Percentiles rank a stretch among this genome's conserved stretches.
Conservation (phyloP, 2,113 vertebrate genomes). For the Chlorodrepanis virens region DNA sequence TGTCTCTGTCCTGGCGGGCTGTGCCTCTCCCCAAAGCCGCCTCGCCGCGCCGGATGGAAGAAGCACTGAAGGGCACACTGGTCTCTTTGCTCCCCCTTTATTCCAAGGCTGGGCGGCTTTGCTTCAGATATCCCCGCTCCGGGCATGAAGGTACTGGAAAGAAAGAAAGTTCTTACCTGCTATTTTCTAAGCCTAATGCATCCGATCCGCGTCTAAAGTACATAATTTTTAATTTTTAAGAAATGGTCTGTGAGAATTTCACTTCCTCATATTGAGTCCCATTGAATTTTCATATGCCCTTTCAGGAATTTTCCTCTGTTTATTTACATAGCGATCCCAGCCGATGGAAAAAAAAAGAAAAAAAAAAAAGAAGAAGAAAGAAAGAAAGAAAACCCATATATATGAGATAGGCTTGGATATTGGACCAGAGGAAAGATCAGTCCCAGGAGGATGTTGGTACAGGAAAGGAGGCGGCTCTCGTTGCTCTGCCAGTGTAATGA, state of each 20-base stretch:
- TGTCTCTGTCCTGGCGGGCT: slow-evolving; percentile 54
- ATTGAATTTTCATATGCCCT: slow-evolving; percentile 37
- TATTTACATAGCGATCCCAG: slow-evolving; percentile 37
- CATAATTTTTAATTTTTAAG: neutral
- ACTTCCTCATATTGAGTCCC: slow-evolving; percentile 44
- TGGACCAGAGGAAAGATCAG: slow-evolving; percentile 40
- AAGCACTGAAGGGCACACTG: slow-evolving; percentile 52
- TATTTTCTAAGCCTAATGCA: slow-evolving; percentile 59
- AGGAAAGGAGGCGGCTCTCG: slow-evolving; percentile 62
- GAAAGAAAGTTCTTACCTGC: slow-evolving; percentile 79
- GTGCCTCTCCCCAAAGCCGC: slow-evolving; percentile 56
- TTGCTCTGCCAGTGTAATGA: slow-evolving; percentile 40
- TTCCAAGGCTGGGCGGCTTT: slow-evolving; percentile 49
- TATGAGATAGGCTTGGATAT: neutral
- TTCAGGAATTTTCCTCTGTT: slow-evolving; percentile 32
- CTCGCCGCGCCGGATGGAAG: slow-evolving; percentile 28
- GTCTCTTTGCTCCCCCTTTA: slow-evolving; percentile 43
- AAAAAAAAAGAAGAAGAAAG: neutral
- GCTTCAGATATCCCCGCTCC: slow-evolving; percentile 34
- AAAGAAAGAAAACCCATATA: neutral
- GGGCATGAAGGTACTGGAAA: slow-evolving; percentile 58
- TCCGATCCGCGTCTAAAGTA: slow-evolving; percentile 8
- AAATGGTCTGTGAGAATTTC: neutral
- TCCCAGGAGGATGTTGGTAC: slow-evolving; percentile 43
- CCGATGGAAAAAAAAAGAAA: neutral